Percentiles rank a stretch among this genome's conserved stretches.
Conservation (phyloP, 2,888 invertebrate genomes). For the Gisinianus flammeolus region DNA sequence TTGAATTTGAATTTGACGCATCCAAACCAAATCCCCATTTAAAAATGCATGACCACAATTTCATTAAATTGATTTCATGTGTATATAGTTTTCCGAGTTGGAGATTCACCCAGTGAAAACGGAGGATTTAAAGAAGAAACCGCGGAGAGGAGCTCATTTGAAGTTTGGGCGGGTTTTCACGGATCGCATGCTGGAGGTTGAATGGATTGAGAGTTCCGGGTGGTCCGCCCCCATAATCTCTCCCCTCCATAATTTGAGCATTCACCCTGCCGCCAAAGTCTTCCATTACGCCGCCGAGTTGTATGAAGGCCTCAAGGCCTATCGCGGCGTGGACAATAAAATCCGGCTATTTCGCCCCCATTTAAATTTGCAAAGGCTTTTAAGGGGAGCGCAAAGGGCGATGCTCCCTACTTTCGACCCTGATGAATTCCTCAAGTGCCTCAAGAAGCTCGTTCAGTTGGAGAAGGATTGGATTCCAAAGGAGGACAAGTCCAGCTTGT, state of each 20-base stretch:
- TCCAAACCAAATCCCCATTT: too few relatives aligned
- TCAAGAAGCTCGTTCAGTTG: slow-evolving; percentile 82
- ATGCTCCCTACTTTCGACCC: slow-evolving; percentile 89
- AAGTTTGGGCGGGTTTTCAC: slow-evolving; percentile 91
- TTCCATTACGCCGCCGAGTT: slow-evolving; percentile 91
- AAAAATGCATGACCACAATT: too few relatives aligned
- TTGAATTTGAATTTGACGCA: too few relatives aligned
- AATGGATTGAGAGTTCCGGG: slow-evolving; percentile 79
- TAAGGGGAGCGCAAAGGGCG: slow-evolving; percentile 80
- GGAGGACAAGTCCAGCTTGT: slow-evolving; percentile 85
- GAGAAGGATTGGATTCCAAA: slow-evolving; percentile 99
- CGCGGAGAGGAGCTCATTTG: slow-evolving; percentile 68
- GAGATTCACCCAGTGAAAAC: too few relatives aligned
- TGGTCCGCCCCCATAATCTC: slow-evolving; percentile 91
- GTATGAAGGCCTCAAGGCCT: slow-evolving; percentile 98
- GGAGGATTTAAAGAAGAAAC: too few relatives aligned
- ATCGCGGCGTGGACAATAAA: slow-evolving; percentile 87
- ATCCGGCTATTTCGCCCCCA: slow-evolving; percentile 94
- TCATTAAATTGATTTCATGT: too few relatives aligned
- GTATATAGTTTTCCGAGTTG: too few relatives aligned
- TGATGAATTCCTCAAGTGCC: slow-evolving; percentile 81
- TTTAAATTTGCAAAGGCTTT: slow-evolving; percentile 93
- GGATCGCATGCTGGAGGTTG: slow-evolving; percentile 93
- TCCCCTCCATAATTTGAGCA: slow-evolving; percentile 84
- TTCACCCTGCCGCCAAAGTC: slow-evolving; percentile 96